Percentiles rank a stretch among this genome's conserved stretches.
Evolutionary conservation across 2,797 vertebrate species (phyloP).

Genomic region (Alcedo quadribrachys): DNA sequence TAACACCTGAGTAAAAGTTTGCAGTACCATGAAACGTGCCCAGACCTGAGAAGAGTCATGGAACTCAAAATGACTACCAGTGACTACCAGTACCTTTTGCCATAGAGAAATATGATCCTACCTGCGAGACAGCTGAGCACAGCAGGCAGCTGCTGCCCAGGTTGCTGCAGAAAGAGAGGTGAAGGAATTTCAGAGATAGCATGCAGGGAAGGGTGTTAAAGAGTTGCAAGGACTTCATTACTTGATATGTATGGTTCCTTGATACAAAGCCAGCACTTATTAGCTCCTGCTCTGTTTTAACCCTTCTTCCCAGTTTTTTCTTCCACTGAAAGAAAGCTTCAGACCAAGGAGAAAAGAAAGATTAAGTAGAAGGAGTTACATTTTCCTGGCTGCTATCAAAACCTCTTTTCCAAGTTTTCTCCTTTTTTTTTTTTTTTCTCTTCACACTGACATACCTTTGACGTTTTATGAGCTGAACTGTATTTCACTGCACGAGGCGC

Average conservation of each 20-base stretch:
- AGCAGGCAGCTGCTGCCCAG: not conserved
- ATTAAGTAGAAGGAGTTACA: slow-evolving; percentile 11
- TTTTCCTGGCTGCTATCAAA: slow-evolving; percentile 48
- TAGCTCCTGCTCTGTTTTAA: not conserved
- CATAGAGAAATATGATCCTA: not conserved
- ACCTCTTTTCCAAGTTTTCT: slow-evolving; percentile 13
- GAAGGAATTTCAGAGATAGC: slow-evolving; percentile 10
- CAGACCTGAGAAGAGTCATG: not conserved
- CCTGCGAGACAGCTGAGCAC: not conserved
- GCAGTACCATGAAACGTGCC: not conserved
- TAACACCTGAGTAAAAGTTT: not conserved
- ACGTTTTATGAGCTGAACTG: slow-evolving; percentile 43
- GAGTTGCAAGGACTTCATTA: slow-evolving; percentile 6
- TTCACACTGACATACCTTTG: slow-evolving; percentile 9
- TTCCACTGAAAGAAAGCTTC: not conserved
- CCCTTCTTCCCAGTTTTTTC: not conserved
- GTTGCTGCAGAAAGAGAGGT: not conserved
- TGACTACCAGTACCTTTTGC: too few species aligned
- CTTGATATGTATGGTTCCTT: not conserved
- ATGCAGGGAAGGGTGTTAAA: slow-evolving; percentile 15
- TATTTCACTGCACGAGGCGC: slow-evolving; percentile 20
- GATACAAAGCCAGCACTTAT: not conserved
- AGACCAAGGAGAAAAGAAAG: not conserved
- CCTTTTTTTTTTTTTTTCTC: not conserved
- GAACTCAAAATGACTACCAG: not conserved